phyloP scores from a whole-genome alignment of 2,888 invertebrate species.

The Crocallis elinguaria region DNA sequence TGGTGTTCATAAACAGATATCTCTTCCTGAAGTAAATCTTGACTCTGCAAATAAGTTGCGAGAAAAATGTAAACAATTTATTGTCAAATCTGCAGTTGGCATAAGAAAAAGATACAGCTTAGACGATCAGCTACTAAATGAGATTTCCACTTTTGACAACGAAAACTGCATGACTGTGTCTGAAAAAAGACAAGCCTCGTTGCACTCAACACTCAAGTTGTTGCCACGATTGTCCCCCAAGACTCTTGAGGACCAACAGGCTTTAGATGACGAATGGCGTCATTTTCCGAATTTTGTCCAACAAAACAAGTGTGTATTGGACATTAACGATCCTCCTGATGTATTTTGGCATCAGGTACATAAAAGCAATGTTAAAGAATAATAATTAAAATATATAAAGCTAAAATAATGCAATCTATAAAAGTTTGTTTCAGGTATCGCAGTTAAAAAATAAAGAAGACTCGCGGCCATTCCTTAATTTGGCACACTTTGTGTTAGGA shows the following conservation, averaged over 20 bases:
- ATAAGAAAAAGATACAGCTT: constrained; percentile 10
- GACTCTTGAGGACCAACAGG: background rate
- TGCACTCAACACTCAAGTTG: background rate
- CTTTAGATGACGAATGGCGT: background rate
- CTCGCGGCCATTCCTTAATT: background rate
- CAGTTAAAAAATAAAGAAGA: background rate
- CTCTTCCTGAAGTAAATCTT: background rate
- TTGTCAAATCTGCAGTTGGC: constrained; percentile 3
- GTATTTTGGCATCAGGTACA: background rate
- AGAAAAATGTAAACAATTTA: constrained; percentile 6
- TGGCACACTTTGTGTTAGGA: background rate
- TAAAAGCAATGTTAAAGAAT: background rate
- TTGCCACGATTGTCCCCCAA: background rate
- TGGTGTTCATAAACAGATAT: background rate
- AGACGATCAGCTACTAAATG: background rate
- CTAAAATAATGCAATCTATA: no score
- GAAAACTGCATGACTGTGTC: background rate
- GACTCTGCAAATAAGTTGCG: background rate
- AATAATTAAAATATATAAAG: background rate
- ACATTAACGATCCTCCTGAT: background rate
- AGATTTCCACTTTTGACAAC: background rate
- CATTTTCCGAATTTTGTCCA: no score
- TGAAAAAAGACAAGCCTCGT: no score
- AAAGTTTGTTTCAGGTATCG: background rate
- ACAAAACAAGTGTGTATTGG: background rate